Evolutionary conservation across 1,140 invertebrate genomes (phyloP), one percentile per base, ranked within the genome.

Genomic region (Dendrolimus kikuchii): DNA sequence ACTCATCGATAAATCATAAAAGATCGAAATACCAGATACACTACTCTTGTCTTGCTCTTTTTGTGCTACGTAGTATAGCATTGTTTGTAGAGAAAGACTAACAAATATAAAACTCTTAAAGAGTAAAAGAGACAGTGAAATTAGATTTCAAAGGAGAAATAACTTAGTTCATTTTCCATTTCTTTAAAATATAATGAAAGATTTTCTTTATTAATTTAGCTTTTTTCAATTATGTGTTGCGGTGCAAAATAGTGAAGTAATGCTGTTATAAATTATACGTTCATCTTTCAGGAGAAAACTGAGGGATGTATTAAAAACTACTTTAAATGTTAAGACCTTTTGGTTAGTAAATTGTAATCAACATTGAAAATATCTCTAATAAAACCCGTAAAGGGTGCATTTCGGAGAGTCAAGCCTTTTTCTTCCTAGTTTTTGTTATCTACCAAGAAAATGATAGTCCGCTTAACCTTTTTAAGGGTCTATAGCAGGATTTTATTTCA

Each of bases 71-170:
- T 71, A 74, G 71, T 79, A 74, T 71, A 64, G 65, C 80, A 83
- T 85, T 85, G 81, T 85, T 85, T 81, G 71, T 68, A 56, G 71
- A 82, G 57, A 81, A 60, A 66, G 81, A 81, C 62, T 69, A 75
- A 62, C 60, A 66, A 59, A 71, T 44, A 51, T 37, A 39, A 49
- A 10, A 40, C 51, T 54, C 36, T 4, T 41, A 46, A 53, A 49
- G 72, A 49, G 47, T 49, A 64, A 81, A 58, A 67, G 74, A 66
- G 74, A 81, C 42, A 66, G 55, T 59, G 51, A 38, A n/a, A 38
- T 10, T 7, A 6, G 23, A 7, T 38, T 51, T 23, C 46, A 50
- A 46, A 59, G 44, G 41, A 53, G 46, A 44, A 66, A 57, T 63
- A 60, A 63, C 59, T 66, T 52, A 51, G 55, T 70, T 60, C 59